These are phyloP conservation scores for Conus betulinus DNA, from an alignment of 1,140 invertebrate species.

Conservation along the genomic window DNA sequence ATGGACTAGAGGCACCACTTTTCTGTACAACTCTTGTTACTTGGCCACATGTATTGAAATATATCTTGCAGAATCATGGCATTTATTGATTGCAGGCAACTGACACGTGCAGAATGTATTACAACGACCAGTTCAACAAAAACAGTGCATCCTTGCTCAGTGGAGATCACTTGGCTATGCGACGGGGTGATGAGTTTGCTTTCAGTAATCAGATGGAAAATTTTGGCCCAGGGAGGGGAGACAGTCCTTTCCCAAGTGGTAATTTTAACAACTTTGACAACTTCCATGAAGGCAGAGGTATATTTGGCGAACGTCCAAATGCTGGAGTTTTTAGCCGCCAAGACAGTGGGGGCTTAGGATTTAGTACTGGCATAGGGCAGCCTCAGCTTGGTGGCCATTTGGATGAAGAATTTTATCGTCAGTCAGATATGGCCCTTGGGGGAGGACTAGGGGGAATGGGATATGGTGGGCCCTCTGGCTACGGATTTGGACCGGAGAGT, in stretches of 20 bases:
- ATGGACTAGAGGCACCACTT: no score
- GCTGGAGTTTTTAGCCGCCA: not conserved
- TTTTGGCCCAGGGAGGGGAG: not conserved
- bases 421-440: not conserved
- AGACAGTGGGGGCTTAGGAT: not conserved
- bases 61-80: no score
- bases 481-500: not conserved
- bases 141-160: not conserved
- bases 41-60: no score
- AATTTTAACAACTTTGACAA: not conserved
- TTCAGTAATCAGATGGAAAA: not conserved
- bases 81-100: conserved; percentile 6
- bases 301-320: not conserved
- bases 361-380: not conserved
- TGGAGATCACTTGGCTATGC: not conserved
- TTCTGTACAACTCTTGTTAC: no score
- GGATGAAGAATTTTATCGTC: not conserved
- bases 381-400: not conserved
- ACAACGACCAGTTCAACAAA: conserved; percentile 12
- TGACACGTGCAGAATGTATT: not conserved
- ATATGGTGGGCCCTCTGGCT: not conserved
- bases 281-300: not conserved
- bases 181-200: not conserved
- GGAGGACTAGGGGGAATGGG: not conserved
- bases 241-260: not conserved